Conservation (phyloP, 2,888 invertebrate genomes). For the Ochropleura plecta region DNA sequence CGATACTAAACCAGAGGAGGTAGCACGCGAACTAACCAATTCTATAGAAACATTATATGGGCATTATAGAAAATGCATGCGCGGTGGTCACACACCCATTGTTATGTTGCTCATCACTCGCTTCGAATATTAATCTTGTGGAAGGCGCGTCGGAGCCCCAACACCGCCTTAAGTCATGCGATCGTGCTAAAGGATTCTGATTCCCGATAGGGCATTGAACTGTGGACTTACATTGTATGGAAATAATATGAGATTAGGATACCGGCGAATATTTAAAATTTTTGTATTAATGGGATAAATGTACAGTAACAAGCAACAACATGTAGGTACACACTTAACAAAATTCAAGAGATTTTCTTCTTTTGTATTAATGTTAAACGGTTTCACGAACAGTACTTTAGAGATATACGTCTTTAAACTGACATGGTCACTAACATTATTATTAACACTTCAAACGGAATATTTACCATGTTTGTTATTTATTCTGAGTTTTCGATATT, state of each 20-base stretch:
- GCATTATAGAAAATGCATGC: conserved; percentile 90
- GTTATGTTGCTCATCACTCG: conserved; percentile 85
- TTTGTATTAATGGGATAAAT: conserved; percentile 21
- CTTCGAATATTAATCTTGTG: conserved; percentile 88
- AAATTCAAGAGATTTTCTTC: too few relatives aligned
- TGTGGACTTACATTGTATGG: conserved; percentile 64
- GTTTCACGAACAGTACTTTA: too few relatives aligned
- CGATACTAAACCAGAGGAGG: conserved; percentile 82
- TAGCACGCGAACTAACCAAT: conserved; percentile 83
- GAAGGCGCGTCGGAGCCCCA: conserved; percentile 78
- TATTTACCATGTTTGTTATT: too few relatives aligned
- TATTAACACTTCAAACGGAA: too few relatives aligned
- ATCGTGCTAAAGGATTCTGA: conserved; percentile 73
- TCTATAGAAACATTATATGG: conserved; percentile 89
- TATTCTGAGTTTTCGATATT: too few relatives aligned
- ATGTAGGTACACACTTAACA: too few relatives aligned
- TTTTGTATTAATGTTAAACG: too few relatives aligned
- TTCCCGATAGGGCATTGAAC: conserved; percentile 84
- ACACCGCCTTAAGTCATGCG: conserved; percentile 74
- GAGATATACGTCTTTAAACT: too few relatives aligned
- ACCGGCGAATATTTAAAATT: conserved; percentile 50
- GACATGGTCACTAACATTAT: too few relatives aligned
- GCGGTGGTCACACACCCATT: conserved; percentile 85
- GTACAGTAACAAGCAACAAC: background rate
- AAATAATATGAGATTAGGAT: conserved; percentile 60